Percentiles rank a stretch among this genome's conserved stretches.
phyloP scores from a whole-genome alignment of 2,797 vertebrate genomes.

The Xerus rutilus region DNA sequence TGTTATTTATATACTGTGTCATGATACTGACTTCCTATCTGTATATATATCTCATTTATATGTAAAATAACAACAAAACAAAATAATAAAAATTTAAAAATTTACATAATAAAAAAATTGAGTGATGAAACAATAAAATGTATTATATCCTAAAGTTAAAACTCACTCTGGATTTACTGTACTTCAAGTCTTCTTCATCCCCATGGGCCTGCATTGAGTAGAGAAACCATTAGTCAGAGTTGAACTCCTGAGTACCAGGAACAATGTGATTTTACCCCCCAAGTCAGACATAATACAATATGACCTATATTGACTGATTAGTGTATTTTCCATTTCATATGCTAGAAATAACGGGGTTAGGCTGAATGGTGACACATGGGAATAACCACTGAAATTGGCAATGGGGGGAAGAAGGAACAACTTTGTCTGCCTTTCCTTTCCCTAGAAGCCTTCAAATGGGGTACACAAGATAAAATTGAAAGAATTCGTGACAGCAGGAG shows the following conservation, averaged over 20 bases:
- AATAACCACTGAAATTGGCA: not conserved
- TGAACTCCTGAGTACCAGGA: not conserved
- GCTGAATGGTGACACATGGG: not conserved
- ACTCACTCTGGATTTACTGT: slow-evolving; percentile 7
- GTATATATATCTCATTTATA: not conserved
- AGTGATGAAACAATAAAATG: slow-evolving; percentile 52
- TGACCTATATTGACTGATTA: slow-evolving; percentile 42
- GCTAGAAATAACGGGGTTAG: slow-evolving; percentile 32
- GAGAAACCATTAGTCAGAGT: slow-evolving; percentile 58
- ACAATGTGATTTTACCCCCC: slow-evolving; percentile 31
- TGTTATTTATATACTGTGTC: not conserved
- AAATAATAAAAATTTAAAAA: not conserved
- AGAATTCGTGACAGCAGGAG: slow-evolving; percentile 6
- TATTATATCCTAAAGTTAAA: slow-evolving; percentile 6
- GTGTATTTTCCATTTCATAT: slow-evolving; percentile 27
- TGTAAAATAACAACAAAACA: slow-evolving; percentile 12
- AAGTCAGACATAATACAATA: slow-evolving; percentile 23
- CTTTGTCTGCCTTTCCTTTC: not conserved
- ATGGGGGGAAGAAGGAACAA: not conserved
- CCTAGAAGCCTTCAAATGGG: not conserved
- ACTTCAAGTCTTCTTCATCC: slow-evolving; percentile 58
- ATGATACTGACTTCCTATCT: not conserved
- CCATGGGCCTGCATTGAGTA: slow-evolving; percentile 30
- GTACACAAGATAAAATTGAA: slow-evolving; percentile 40
- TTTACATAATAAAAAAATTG: not conserved